Base-by-base conservation (phyloP, 2,888 invertebrate genomes). In the Antheraea assamensis region DNA sequence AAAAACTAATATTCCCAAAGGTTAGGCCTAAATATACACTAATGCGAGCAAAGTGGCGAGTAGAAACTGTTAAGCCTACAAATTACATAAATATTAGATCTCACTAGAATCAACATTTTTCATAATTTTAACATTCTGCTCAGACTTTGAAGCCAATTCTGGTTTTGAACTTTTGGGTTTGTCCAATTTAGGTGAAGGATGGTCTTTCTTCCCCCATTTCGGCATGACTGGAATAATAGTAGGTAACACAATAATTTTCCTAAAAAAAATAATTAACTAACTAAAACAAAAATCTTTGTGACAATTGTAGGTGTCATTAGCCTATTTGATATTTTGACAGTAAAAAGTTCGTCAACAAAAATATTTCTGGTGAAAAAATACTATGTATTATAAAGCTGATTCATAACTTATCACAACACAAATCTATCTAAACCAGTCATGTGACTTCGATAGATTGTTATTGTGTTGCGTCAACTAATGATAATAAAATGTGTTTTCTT, bases 61-160 rank as follows among this genome's bases (percentile, higher is more conserved):
- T 42, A 42, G 42, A 42, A 35, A 35, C 35, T 35, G 7, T 3
- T 3, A 35, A 13, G 42, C 2, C 13, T 42, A 42, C 13, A 42
- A 7, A 13, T 13, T 42, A 42, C 10, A 52, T 30, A 19, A 64
- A 30, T 15, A 64, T 30, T 1, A 30, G 61, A 64, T 73, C 78
- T 75, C 73, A 86, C 86, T 82, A 52, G 82, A 75, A 70, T 80
- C 76, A 3, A 72, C 74, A 31, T 74, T 82, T 78, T 83, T 86
- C 64, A 82, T 61, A 30, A 85, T 78, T 80, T 85, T 88, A 58
- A 89, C 85, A 81, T 88, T 89, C 71, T 83, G 83, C 31, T 87
- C 88, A 0, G 88, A 87, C 61, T 76, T 76, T 0, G 86, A 75
- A 5, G 76, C 75, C 3, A 86, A 75, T 27, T 81, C 81, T 2